Evolutionary conservation across 2,113 vertebrate genomes (phyloP).

Genomic region (Danionella cerebrum): DNA sequence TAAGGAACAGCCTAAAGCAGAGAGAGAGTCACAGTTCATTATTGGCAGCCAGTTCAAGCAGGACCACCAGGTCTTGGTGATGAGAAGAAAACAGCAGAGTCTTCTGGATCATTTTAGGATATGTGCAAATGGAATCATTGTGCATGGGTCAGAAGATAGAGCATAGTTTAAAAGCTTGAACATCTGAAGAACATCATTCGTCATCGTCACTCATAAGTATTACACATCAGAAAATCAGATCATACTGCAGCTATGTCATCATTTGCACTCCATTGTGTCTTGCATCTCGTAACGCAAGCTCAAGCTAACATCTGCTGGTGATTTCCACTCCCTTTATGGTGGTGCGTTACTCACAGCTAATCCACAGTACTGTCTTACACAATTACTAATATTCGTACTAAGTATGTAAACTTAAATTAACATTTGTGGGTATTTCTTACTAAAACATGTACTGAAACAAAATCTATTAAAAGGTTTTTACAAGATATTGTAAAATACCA

Average conservation of each 20-base stretch:
- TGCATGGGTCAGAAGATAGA: background rate
- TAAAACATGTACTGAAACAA: too few species aligned
- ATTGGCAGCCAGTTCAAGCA: slow-evolving; percentile 30
- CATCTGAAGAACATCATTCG: background rate
- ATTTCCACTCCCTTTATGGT: background rate
- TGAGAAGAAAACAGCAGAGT: slow-evolving; percentile 14
- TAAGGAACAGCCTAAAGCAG: slow-evolving; percentile 22
- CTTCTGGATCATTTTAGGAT: background rate
- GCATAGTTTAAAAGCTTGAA: background rate
- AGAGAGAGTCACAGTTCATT: slow-evolving; percentile 4
- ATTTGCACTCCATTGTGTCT: background rate
- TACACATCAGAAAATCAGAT: background rate
- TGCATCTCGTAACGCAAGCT: background rate
- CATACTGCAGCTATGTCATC: background rate
- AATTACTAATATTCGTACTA: too few species aligned
- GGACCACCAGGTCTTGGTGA: slow-evolving; percentile 34
- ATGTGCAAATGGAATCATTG: background rate
- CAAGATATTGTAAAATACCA: too few species aligned
- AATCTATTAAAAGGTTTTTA: too few species aligned
- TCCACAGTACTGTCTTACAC: too few species aligned
- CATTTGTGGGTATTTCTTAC: too few species aligned
- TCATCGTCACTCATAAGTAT: background rate
- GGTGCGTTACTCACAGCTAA: background rate
- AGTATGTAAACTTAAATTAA: too few species aligned
- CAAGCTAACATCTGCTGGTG: background rate